Evolutionary conservation across 1,140 invertebrate genomes (phyloP).

Genomic region (Pygmarrhopalites habei): DNA sequence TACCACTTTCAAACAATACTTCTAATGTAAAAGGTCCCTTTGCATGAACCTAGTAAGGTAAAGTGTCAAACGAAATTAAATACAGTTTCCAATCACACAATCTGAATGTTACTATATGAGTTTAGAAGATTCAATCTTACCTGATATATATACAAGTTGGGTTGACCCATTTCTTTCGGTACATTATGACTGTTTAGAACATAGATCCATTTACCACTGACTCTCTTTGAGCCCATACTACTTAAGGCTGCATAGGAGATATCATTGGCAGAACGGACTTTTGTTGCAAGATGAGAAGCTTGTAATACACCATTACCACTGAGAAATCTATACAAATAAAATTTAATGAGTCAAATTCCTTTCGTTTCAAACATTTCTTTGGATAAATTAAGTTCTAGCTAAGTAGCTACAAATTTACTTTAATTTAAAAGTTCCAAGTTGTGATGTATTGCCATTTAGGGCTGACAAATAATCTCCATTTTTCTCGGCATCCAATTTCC

Average conservation of each 20-base stretch:
- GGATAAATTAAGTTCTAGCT: too few relatives aligned
- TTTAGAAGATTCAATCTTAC: slow-evolving; percentile 19
- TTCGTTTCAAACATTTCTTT: too few relatives aligned
- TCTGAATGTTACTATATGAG: too few relatives aligned
- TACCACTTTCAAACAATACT: slow-evolving; percentile 72
- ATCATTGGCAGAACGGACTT: slow-evolving; percentile 29
- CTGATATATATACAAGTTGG: slow-evolving; percentile 31
- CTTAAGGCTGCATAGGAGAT: slow-evolving; percentile 18
- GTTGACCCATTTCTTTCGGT: slow-evolving; percentile 8
- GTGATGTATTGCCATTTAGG: slow-evolving; percentile 65
- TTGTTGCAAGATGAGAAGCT: slow-evolving; percentile 22
- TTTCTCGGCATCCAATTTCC: slow-evolving; percentile 52
- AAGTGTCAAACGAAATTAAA: too few relatives aligned
- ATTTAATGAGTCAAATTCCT: too few relatives aligned
- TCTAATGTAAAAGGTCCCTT: slow-evolving; percentile 77
- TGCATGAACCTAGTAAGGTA: slow-evolving; percentile 59
- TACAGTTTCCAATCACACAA: too few relatives aligned
- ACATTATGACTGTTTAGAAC: slow-evolving; percentile 14
- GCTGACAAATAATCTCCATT: slow-evolving; percentile 53
- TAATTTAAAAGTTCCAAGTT: slow-evolving; percentile 68
- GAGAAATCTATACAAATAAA: too few relatives aligned
- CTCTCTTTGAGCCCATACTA: slow-evolving; percentile 19
- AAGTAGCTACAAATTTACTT: too few relatives aligned
- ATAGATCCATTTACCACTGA: slow-evolving; percentile 16
- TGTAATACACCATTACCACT: slow-evolving; percentile 19